Base-by-base conservation (phyloP, 1,140 invertebrate genomes). In the Limonius californicus region DNA sequence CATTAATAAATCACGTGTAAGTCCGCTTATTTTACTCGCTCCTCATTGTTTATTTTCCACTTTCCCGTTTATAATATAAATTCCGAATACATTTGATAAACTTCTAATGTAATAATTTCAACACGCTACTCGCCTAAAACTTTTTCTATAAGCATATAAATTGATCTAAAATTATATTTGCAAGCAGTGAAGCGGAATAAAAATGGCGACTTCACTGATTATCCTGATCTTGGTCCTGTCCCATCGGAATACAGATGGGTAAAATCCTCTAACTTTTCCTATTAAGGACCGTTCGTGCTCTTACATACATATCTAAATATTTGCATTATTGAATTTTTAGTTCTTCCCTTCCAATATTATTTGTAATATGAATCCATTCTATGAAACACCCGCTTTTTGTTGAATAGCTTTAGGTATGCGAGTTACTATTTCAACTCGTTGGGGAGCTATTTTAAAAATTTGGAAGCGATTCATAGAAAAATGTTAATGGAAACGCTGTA, bases 311-410 rank as follows among this genome's bases (percentile, higher is more conserved):
- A 50, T 50, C 16, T 21, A 21, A 50, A 50, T 21, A 50, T 50
- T 50, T 50, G 45, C 45, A 50, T 50, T 50, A 50, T 50, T 50
- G 45, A 50, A 50, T 50, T 50, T 50, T 50, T 50, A 50, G 45
- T 50, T 50, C 45, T 50, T 50, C 19, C 45, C 45, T 19, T 50
- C 19, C 19, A 9, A 50, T 19, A 18, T 18, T 50, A 50, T 50
- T 16, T 18, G 16, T 50, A 19, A 21, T 50, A 18, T 21, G 45
- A 7, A 50, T 4, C 14, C 16, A 4, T 19, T 16, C 19, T 50
- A 18, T 7, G 9, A 14, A 18, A 19, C 14, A 2, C 19, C 12
- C 16, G 2, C 8, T 19, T n/a, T 16, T 15, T 50, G 19, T 14
- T 19, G 16, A 50, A n/a, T n/a, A n/a, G n/a, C n/a, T n/a, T n/a